phyloP scores from a whole-genome alignment of 1,140 invertebrate species.

The Achroia grisella region DNA sequence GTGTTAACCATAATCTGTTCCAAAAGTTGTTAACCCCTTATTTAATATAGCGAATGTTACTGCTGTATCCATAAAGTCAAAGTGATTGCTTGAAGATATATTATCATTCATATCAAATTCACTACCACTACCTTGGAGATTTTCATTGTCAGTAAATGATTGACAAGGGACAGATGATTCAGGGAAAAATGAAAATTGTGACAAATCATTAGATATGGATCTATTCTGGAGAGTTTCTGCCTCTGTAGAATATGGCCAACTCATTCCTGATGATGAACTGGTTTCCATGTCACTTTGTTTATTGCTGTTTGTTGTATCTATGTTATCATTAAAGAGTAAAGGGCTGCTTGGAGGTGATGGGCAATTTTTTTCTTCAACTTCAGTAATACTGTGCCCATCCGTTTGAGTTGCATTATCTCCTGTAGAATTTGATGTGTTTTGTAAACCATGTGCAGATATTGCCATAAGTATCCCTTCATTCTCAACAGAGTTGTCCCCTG shows the following conservation, averaged over 20 bases:
- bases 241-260: slow-evolving; percentile 32
- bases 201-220: slow-evolving; percentile 22
- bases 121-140: slow-evolving; percentile 21
- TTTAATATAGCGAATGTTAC: slow-evolving; percentile 81
- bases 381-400: not conserved
- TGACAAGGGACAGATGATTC: slow-evolving; percentile 38
- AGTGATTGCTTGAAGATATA: slow-evolving; percentile 47
- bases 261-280: slow-evolving; percentile 23
- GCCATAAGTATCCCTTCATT: slow-evolving; percentile 80
- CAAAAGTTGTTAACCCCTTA: slow-evolving; percentile 77
- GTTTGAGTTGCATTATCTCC: not conserved
- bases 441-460: slow-evolving; percentile 77
- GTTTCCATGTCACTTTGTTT: slow-evolving; percentile 5
- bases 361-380: slow-evolving; percentile 22
- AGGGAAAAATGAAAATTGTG: slow-evolving; percentile 30
- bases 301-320: slow-evolving; percentile 6
- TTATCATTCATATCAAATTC: slow-evolving; percentile 24
- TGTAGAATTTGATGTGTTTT: slow-evolving; percentile 52
- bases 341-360: slow-evolving; percentile 36
- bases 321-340: slow-evolving; percentile 33
- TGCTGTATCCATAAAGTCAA: slow-evolving; percentile 79
- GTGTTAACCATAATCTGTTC: slow-evolving; percentile 55
- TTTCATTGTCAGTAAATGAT: slow-evolving; percentile 36
- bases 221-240: slow-evolving; percentile 12
- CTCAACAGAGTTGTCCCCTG: slow-evolving; percentile 75